Evolutionary conservation across 2,888 invertebrate genomes (phyloP).

Genomic region (Oxytorus armatus): DNA sequence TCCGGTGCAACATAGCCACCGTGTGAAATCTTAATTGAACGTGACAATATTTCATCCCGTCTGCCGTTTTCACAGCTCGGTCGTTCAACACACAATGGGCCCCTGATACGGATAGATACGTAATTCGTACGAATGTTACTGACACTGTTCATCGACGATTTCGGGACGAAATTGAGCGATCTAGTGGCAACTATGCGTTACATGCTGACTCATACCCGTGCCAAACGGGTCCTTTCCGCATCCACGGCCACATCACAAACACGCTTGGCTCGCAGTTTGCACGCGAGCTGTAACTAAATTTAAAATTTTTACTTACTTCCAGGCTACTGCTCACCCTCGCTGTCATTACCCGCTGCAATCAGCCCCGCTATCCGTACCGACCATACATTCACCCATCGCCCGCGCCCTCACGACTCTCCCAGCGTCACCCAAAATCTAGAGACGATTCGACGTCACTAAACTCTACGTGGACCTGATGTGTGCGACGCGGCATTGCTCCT

Average conservation of each 20-base stretch:
- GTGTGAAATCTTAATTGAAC: not conserved
- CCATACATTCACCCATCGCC: constrained; percentile 64
- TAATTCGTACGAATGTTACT: constrained; percentile 43
- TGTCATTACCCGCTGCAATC: constrained; percentile 84
- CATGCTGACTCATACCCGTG: constrained; percentile 79
- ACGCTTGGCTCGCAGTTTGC: constrained; percentile 72
- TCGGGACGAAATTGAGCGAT: constrained; percentile 52
- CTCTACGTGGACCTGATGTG: constrained; percentile 40
- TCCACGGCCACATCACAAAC: constrained; percentile 79
- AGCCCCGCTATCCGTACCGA: constrained; percentile 76
- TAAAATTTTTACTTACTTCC: constrained; percentile 85
- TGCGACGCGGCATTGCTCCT: constrained; percentile 24
- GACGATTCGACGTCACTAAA: constrained; percentile 63
- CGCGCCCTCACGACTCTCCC: constrained; percentile 60
- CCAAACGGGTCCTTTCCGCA: constrained; percentile 69
- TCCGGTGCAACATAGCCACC: not conserved
- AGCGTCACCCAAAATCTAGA: constrained; percentile 57
- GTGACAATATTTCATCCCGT: constrained; percentile 1
- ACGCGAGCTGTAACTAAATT: constrained; percentile 84
- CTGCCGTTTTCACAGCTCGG: constrained; percentile 25
- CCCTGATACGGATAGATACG: constrained; percentile 26
- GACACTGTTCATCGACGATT: constrained; percentile 59
- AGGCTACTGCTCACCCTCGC: constrained; percentile 84
- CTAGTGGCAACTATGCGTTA: constrained; percentile 36
- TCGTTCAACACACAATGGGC: constrained; percentile 4